These are phyloP conservation scores for Haliclona indistincta DNA, from an alignment of 37 sponge, comb jelly and placozoan genomes.

Conservation along the genomic window DNA sequence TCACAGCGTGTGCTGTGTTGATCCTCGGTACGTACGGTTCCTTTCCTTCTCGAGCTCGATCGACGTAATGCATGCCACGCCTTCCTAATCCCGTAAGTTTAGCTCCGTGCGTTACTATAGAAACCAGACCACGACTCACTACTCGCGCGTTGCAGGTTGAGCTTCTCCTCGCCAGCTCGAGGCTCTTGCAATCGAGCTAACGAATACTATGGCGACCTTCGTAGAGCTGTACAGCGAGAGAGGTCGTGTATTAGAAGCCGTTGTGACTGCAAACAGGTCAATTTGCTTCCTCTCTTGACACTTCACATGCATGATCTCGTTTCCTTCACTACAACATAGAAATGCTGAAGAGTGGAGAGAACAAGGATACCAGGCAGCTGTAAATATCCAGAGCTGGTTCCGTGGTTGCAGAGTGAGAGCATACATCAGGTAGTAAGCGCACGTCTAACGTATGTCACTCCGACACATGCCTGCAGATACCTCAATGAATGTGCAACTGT, in stretches of 20 bases:
- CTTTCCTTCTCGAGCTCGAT: too few relatives aligned
- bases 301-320: background rate
- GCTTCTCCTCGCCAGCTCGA: too few relatives aligned
- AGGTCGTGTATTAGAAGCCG: conserved; percentile 1
- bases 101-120: too few relatives aligned
- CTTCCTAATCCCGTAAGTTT: too few relatives aligned
- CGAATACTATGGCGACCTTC: conserved; percentile 27
- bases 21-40: too few relatives aligned
- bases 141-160: too few relatives aligned
- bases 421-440: conserved; percentile 37
- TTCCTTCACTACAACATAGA: conserved; percentile 8
- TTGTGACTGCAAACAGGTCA: conserved; percentile 3
- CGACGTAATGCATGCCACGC: too few relatives aligned
- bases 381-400: conserved; percentile 75
- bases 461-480: background rate
- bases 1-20: too few relatives aligned
- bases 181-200: too few relatives aligned
- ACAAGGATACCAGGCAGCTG: conserved; percentile 51
- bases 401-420: conserved; percentile 62
- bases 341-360: conserved; percentile 29
- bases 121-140: too few relatives aligned
- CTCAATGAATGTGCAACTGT: conserved; percentile 40
- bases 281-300: background rate
- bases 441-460: background rate
- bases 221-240: conserved; percentile 19